Evolutionary conservation across 2,888 invertebrate genomes (phyloP).

Genomic region (Drosophila antonietae): DNA sequence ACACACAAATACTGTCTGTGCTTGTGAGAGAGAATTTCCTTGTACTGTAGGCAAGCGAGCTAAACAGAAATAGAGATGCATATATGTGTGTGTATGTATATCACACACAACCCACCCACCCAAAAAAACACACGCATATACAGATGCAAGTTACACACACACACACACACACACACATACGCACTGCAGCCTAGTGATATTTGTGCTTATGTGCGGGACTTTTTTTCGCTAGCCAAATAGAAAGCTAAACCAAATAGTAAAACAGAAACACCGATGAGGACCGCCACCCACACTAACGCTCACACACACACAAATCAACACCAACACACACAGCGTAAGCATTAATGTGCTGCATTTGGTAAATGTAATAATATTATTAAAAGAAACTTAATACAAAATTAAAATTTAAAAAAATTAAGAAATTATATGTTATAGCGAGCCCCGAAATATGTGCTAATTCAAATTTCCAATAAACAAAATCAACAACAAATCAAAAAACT

Average conservation of each 20-base stretch:
- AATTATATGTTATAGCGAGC: conserved; percentile 41
- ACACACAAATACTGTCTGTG: neutral
- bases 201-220: conserved; percentile 24
- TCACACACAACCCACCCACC: conserved; percentile 46
- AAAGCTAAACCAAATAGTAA: conserved; percentile 63
- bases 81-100: conserved; percentile 30
- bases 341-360: conserved; percentile 75
- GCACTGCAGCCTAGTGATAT: conserved; percentile 24
- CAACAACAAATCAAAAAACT: conserved; percentile 39
- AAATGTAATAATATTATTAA: conserved; percentile 58
- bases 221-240: conserved; percentile 19
- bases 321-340: conserved; percentile 60
- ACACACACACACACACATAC: conserved; percentile 16
- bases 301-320: conserved; percentile 1
- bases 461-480: conserved; percentile 37
- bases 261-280: conserved; percentile 66
- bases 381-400: conserved; percentile 25
- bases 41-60: conserved; percentile 12
- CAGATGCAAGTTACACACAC: conserved; percentile 1
- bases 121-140: conserved; percentile 8
- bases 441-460: conserved; percentile 50
- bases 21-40: neutral
- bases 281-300: conserved; percentile 45
- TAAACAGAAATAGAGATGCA: conserved; percentile 2
- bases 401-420: conserved; percentile 18